Percentiles rank a stretch among this genome's conserved stretches.
Conservation (phyloP, 1,140 invertebrate species). For the Polypedilum pembai region DNA sequence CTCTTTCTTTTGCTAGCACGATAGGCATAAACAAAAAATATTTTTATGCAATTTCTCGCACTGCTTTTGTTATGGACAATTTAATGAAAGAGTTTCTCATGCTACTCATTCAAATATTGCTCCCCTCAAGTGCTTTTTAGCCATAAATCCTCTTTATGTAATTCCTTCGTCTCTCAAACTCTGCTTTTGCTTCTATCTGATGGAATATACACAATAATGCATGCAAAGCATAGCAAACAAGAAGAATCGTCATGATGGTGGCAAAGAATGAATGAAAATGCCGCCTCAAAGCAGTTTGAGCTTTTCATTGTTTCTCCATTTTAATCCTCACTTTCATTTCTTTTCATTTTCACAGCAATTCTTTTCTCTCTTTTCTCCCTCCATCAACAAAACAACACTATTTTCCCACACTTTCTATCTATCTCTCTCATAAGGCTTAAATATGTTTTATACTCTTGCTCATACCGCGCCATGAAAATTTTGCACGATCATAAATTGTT, state of each 20-base stretch:
- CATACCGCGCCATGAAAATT: not conserved
- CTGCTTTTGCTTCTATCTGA: not conserved
- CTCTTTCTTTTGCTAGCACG: not conserved
- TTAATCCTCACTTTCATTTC: constrained; percentile 7
- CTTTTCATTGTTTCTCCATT: constrained; percentile 8
- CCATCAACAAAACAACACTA: not conserved
- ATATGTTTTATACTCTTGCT: not conserved
- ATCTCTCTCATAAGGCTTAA: not conserved
- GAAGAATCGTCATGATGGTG: not conserved
- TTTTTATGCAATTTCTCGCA: not conserved
- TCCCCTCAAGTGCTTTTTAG: not conserved
- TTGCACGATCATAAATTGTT: not conserved
- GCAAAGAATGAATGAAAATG: constrained; percentile 12
- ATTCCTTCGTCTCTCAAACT: not conserved
- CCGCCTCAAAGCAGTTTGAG: constrained; percentile 10
- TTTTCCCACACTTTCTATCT: not conserved
- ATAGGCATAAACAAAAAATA: not conserved
- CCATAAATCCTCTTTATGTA: constrained; percentile 18
- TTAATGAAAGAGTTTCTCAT: not conserved
- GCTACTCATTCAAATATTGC: not conserved
- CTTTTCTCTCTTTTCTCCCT: not conserved
- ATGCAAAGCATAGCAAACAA: constrained; percentile 17
- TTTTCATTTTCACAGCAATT: not conserved
- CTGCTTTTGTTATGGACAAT: not conserved
- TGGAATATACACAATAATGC: not conserved